Evolutionary conservation across 2,888 invertebrate genomes (phyloP).

Genomic region (Sipha maydis): DNA sequence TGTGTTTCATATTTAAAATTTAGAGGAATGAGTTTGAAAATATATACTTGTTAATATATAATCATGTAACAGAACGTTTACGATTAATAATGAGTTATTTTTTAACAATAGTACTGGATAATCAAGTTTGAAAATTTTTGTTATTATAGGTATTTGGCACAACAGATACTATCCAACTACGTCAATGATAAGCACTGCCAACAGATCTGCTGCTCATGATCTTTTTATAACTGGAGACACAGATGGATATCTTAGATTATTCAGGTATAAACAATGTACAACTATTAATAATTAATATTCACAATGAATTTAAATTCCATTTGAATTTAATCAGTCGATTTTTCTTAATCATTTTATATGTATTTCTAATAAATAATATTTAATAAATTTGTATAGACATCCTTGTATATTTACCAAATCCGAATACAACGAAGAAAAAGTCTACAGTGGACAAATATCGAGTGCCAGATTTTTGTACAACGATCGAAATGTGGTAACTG

Average conservation of each 20-base stretch:
- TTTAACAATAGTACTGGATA: neutral
- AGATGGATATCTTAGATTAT: slow-evolving; percentile 87
- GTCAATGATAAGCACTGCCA: slow-evolving; percentile 83
- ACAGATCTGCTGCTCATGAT: slow-evolving; percentile 85
- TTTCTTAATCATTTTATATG: neutral
- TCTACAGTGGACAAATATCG: slow-evolving; percentile 85
- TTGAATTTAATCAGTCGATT: neutral
- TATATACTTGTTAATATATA: neutral
- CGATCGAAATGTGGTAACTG: slow-evolving; percentile 84
- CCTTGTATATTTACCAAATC: slow-evolving; percentile 87
- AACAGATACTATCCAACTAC: slow-evolving; percentile 88
- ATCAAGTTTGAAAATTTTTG: neutral
- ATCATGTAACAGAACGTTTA: no score
- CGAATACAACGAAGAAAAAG: slow-evolving; percentile 88
- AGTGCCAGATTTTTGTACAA: slow-evolving; percentile 86
- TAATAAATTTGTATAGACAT: slow-evolving; percentile 71
- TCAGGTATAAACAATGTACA: slow-evolving; percentile 71
- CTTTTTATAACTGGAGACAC: slow-evolving; percentile 86
- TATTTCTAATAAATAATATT: neutral
- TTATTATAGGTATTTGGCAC: slow-evolving; percentile 81
- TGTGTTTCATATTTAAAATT: neutral
- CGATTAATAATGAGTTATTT: no score
- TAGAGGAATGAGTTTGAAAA: neutral
- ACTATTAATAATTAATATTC: no score
- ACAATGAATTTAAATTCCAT: neutral